Percentiles rank a stretch among this genome's conserved stretches.
phyloP scores from a whole-genome alignment of 1,140 invertebrate genomes.

The Eupristina koningsbergeri region DNA sequence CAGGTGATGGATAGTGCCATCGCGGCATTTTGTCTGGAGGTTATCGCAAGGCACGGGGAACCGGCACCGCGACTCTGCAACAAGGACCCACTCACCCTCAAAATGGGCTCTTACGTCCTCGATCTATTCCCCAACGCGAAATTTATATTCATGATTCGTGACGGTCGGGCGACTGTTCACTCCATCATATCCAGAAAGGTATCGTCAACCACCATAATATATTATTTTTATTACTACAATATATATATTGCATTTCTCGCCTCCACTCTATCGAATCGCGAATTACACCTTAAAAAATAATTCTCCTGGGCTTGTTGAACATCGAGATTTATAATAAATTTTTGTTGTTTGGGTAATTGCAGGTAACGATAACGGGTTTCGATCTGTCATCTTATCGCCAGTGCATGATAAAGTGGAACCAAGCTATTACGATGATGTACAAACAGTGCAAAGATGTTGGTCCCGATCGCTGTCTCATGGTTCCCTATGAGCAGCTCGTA shows the following conservation, averaged over 20 bases:
- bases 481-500: slow-evolving; percentile 97
- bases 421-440: slow-evolving; percentile 95
- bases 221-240: background rate
- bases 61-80: slow-evolving; percentile 95
- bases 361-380: slow-evolving; percentile 97
- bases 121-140: slow-evolving; percentile 90
- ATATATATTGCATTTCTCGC: too few species aligned
- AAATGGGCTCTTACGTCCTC: slow-evolving; percentile 91
- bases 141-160: slow-evolving; percentile 98
- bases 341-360: background rate
- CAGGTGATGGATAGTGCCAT: slow-evolving; percentile 94
- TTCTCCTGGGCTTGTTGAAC: too few species aligned
- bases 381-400: slow-evolving; percentile 94
- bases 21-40: slow-evolving; percentile 95
- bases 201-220: slow-evolving; percentile 25
- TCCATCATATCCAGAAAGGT: slow-evolving; percentile 97
- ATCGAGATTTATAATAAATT: too few species aligned
- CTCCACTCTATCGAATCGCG: too few species aligned
- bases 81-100: slow-evolving; percentile 98
- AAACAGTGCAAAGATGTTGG: slow-evolving; percentile 93
- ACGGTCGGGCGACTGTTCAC: slow-evolving; percentile 97
- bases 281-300: too few species aligned
- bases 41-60: slow-evolving; percentile 96
- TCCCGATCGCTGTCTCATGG: slow-evolving; percentile 86
- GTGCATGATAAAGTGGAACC: slow-evolving; percentile 96